These are phyloP conservation scores for Marasmarcha lunaedactyla DNA, from an alignment of 2,888 invertebrate species.

Conservation along the genomic window DNA sequence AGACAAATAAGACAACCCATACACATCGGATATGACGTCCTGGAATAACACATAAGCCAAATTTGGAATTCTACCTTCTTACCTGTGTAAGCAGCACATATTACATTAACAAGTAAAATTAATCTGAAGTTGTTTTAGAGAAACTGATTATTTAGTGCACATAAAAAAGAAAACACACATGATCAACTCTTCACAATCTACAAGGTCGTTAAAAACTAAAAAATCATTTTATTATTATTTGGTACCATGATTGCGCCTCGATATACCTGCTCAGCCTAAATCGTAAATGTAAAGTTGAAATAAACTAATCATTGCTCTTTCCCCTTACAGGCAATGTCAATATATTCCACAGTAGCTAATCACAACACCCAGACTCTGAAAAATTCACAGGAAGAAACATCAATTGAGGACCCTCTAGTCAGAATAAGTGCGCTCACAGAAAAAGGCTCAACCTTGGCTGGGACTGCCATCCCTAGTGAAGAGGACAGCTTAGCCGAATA, in stretches of 20 bases:
- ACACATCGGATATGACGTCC: no score
- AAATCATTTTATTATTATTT: no score
- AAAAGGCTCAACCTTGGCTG: slow-evolving; percentile 42
- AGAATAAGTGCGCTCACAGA: slow-evolving; percentile 40
- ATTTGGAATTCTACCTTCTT: no score
- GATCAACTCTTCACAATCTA: no score
- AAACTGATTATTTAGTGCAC: no score
- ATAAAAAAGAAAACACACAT: no score
- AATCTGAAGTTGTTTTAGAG: no score
- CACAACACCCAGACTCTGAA: slow-evolving; percentile 33
- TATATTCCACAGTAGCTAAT: slow-evolving; percentile 68
- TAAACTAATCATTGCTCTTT: neutral
- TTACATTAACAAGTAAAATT: no score
- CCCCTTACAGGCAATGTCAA: slow-evolving; percentile 70
- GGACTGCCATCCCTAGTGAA: slow-evolving; percentile 31
- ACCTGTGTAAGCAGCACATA: no score
- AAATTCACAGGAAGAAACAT: slow-evolving; percentile 20
- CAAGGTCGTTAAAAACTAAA: no score
- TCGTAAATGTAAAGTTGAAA: neutral
- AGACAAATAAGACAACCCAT: no score
- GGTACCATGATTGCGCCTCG: neutral
- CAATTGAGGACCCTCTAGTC: slow-evolving; percentile 38
- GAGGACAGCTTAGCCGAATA: slow-evolving; percentile 54
- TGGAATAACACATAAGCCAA: no score
- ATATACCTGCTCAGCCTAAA: neutral